Conservation (phyloP, 2,797 vertebrate species). For the Apodemus agrarius region DNA sequence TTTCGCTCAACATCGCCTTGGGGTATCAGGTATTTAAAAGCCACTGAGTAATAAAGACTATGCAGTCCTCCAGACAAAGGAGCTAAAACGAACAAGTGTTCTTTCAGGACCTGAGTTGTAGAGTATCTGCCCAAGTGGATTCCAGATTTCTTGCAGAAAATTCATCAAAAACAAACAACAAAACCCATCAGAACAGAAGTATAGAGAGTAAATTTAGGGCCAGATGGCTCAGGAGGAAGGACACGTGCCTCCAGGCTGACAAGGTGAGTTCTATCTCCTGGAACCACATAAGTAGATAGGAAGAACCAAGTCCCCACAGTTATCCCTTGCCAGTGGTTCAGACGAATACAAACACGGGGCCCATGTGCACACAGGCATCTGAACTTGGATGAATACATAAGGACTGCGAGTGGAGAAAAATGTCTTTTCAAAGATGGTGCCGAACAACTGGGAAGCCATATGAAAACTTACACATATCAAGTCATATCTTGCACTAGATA, state of each 20-base stretch:
- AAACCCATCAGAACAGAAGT: background rate
- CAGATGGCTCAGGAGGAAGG: background rate
- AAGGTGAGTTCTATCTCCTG: background rate
- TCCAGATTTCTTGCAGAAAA: conserved; percentile 52
- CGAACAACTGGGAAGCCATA: background rate
- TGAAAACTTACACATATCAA: conserved; percentile 35
- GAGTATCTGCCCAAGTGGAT: conserved; percentile 29
- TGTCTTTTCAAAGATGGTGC: conserved; percentile 16
- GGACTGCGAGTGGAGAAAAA: background rate
- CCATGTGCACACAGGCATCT: background rate
- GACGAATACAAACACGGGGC: background rate
- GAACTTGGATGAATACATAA: background rate
- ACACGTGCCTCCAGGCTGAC: background rate
- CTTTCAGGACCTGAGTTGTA: conserved; percentile 40
- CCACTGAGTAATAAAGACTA: conserved; percentile 43
- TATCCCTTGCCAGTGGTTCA: background rate
- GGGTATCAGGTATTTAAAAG: background rate
- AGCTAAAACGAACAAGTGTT: background rate
- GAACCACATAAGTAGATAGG: background rate
- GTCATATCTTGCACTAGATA: background rate
- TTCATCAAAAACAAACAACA: conserved; percentile 22
- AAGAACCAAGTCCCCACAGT: background rate
- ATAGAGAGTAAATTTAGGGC: background rate
- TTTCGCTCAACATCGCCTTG: background rate
- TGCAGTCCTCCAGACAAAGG: background rate